Percentiles rank a stretch among this genome's conserved stretches.
phyloP scores from a whole-genome alignment of 2,888 invertebrate species.

The Diarsia mendica region DNA sequence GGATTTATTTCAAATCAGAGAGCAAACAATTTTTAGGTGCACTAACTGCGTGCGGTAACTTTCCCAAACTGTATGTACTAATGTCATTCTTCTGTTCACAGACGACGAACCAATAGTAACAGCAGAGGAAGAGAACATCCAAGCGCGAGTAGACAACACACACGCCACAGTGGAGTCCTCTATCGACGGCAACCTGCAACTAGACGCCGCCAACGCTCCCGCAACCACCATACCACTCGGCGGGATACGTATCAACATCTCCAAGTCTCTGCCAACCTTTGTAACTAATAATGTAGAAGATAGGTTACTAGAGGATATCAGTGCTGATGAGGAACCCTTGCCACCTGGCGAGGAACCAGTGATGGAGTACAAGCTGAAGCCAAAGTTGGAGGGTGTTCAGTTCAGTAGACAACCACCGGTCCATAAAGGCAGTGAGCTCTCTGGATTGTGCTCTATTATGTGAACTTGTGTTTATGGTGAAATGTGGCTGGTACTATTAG shows the following conservation, averaged over 20 bases:
- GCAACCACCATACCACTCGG: conserved; percentile 83
- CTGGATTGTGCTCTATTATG: conserved; percentile 97
- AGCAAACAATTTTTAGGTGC: too few relatives aligned
- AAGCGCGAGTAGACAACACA: conserved; percentile 86
- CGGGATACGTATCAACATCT: conserved; percentile 95
- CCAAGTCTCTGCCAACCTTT: conserved; percentile 90
- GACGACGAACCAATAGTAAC: conserved; percentile 90
- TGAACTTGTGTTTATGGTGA: conserved; percentile 70
- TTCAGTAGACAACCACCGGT: conserved; percentile 93
- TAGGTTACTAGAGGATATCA: conserved; percentile 77
- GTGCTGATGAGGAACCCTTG: conserved; percentile 88
- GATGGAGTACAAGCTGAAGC: conserved; percentile 91
- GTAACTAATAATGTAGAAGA: conserved; percentile 68
- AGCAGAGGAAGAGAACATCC: conserved; percentile 81
- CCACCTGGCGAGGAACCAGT: conserved; percentile 91
- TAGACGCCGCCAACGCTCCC: conserved; percentile 87
- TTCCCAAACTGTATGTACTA: not conserved
- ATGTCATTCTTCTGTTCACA: conserved; percentile 58
- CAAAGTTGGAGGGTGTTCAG: conserved; percentile 91
- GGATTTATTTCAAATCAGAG: too few relatives aligned
- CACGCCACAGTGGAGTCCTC: conserved; percentile 91
- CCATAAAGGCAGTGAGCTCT: conserved; percentile 94
- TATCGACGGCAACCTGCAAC: conserved; percentile 95
- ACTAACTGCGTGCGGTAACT: too few relatives aligned
- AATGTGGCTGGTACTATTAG: not conserved